Evolutionary conservation across 2,888 invertebrate species (phyloP), one percentile per base, ranked within the genome.

Genomic region (Drosophila putrida): DNA sequence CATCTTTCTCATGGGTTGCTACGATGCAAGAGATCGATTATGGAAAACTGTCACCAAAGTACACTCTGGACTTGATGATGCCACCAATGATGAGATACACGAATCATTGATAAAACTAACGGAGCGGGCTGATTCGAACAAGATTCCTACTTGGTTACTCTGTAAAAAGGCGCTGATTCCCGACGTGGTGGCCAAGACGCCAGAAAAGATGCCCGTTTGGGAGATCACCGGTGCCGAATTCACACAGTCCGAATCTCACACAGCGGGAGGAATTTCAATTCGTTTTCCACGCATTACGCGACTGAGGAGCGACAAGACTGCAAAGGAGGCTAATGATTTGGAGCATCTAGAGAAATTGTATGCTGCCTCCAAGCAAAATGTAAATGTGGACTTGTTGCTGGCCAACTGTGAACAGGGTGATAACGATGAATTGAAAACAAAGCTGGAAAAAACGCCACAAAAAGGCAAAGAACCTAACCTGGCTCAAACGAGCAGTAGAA

Each of bases 11-110:
- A 98, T 98, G 98, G 98, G 98, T 0, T 97, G 97, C 82, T 94
- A 95, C 64, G 96, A 98, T 92, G 93, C 93, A 6, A 91, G 88
- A 0, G 93, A 93, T 46, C 93, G 94, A 53, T 94, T 94, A 90
- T 98, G 97, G 96, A 95, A 96, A 65, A 98, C 98, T 0, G 98
- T 98, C 0, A 98, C 98, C 0, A 99, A 98, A 94, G 96, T 96
- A 0, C 96, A 96, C 87, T 95, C 96, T 0, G 98, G 98, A 0
- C 96, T 97, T 71, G 98, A 98, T 89, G 98, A 98, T 91, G 95
- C 95, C 67, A 97, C 97, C 0, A 93, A 98, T 33, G 96, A 96
- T 39, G 93, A 94, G 69, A 93, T 98, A 4, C 98, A 97, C 88
- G 93, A 93, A 36, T 66, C 94, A 77, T 83, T 95, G 5, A 91